phyloP scores from a whole-genome alignment of 2,113 vertebrate species.

The Corythoichthys haematopterus region DNA sequence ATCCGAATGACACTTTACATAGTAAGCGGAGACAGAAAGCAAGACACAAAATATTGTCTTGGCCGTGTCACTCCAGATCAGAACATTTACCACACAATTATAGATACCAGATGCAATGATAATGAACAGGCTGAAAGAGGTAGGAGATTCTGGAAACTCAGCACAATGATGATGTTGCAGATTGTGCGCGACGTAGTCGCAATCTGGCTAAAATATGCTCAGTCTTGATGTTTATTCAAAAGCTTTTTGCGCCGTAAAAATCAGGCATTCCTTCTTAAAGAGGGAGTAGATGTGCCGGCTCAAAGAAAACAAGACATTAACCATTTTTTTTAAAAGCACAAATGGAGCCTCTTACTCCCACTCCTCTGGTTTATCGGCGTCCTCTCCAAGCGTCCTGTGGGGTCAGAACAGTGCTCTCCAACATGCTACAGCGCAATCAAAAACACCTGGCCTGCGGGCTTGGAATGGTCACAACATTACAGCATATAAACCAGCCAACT shows the following conservation, averaged over 20 bases:
- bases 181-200: background rate
- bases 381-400: slow-evolving; percentile 46
- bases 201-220: slow-evolving; percentile 13
- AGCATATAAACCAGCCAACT: slow-evolving; percentile 67
- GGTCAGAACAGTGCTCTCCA: slow-evolving; percentile 52
- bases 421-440: slow-evolving; percentile 63
- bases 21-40: background rate
- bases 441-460: slow-evolving; percentile 68
- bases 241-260: slow-evolving; percentile 34
- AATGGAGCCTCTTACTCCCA: slow-evolving; percentile 45
- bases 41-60: background rate
- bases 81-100: background rate
- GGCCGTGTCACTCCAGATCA: background rate
- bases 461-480: slow-evolving; percentile 71
- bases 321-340: slow-evolving; percentile 61
- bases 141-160: slow-evolving; percentile 1
- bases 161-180: background rate
- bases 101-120: background rate
- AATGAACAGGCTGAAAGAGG: background rate
- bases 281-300: slow-evolving; percentile 50
- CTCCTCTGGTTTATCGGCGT: slow-evolving; percentile 48
- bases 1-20: slow-evolving; percentile 7
- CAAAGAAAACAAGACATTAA: slow-evolving; percentile 64
- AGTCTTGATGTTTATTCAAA: slow-evolving; percentile 40
- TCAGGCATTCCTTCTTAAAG: slow-evolving; percentile 57